Percentiles rank a stretch among this genome's conserved stretches.
Conservation (phyloP, 30 jellyfish, hydroid and myxozoan genomes). For the Mastigias papua region DNA sequence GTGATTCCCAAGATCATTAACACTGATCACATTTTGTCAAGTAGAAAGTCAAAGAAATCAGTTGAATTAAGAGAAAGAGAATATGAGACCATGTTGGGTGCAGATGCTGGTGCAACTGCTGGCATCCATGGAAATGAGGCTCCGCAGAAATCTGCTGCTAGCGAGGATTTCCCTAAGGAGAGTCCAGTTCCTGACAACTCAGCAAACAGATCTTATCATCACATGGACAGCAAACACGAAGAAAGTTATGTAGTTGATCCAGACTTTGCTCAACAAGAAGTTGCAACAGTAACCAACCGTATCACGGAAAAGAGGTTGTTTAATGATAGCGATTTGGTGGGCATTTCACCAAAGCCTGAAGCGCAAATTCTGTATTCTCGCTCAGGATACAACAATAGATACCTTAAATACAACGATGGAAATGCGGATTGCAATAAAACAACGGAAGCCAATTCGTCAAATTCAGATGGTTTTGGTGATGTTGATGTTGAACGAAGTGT, state of each 20-base stretch:
- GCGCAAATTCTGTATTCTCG: not conserved
- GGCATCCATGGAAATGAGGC: not conserved
- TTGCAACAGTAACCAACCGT: not conserved
- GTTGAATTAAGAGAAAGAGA: conserved; percentile 28
- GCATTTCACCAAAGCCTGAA: not conserved
- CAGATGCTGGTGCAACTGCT: not conserved
- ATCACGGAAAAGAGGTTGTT: conserved; percentile 11
- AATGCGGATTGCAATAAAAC: not conserved
- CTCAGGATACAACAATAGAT: not conserved
- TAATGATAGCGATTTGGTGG: not conserved
- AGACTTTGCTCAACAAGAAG: conserved; percentile 11
- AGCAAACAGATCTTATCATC: not conserved
- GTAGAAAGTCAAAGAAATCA: conserved; percentile 15
- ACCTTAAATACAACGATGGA: not conserved
- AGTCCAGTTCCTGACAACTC: not conserved
- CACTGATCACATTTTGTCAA: conserved; percentile 12
- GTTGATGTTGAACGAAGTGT: not conserved
- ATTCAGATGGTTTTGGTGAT: not conserved
- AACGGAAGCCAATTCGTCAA: not conserved
- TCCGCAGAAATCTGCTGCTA: not conserved
- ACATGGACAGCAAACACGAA: not conserved
- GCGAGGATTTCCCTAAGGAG: not conserved
- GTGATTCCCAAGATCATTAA: conserved; percentile 36
- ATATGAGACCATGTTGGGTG: conserved; percentile 36
- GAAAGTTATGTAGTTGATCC: conserved; percentile 1